A percentile compares a stretch with the other conserved stretches of the same genome.
Conservation (phyloP, 2,888 invertebrate genomes). For the Euspilapteryx auroguttella region DNA sequence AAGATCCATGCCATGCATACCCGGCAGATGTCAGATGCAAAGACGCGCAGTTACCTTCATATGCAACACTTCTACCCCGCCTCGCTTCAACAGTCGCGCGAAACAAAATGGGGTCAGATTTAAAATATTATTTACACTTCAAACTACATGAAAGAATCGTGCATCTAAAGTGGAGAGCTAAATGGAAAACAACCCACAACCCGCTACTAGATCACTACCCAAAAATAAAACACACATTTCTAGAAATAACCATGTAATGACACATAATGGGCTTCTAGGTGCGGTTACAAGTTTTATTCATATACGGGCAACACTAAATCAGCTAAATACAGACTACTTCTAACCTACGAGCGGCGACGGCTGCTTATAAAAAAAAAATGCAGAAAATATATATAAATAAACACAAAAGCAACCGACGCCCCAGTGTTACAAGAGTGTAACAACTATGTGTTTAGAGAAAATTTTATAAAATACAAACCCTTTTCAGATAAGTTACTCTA, state of each 20-base stretch:
- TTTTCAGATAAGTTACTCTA: too few species aligned
- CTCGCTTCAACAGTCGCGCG: not conserved
- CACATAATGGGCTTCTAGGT: conserved; percentile 46
- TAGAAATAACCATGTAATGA: conserved; percentile 57
- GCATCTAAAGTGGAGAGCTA: conserved; percentile 8
- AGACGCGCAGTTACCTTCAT: not conserved
- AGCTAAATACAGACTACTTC: conserved; percentile 40
- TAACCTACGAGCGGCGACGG: conserved; percentile 9
- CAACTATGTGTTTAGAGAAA: conserved; percentile 23
- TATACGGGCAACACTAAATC: conserved; percentile 34
- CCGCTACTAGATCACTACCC: conserved; percentile 7
- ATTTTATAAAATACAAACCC: conserved; percentile 11
- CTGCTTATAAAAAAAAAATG: conserved; percentile 4
- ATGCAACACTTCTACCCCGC: not conserved
- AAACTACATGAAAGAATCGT: conserved; percentile 1
- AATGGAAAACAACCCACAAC: conserved; percentile 6
- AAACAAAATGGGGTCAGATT: not conserved
- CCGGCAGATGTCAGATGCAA: too few species aligned
- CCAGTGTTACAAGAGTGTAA: conserved; percentile 30
- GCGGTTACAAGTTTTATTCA: conserved; percentile 25
- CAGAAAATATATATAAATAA: conserved; percentile 1
- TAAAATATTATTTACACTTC: not conserved
- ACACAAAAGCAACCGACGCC: conserved; percentile 14
- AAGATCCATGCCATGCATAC: too few species aligned
- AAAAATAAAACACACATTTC: conserved; percentile 54